Evolutionary conservation across 2,113 vertebrate genomes (phyloP), one percentile per base, ranked within the genome.

Genomic region (Pomatorhinus ruficollis): DNA sequence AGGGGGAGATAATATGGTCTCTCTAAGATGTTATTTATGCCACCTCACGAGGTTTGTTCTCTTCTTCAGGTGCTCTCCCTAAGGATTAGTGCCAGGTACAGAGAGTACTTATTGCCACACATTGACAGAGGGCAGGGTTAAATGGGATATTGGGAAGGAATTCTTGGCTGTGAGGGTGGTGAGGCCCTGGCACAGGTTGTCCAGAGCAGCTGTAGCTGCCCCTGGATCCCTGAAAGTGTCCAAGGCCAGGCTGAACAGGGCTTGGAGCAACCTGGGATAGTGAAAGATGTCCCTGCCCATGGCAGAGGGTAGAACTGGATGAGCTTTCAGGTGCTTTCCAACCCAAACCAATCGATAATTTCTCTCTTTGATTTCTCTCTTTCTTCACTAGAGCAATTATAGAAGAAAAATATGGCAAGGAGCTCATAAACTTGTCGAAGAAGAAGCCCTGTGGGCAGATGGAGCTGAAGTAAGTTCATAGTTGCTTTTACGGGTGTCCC

Each of bases 321-420:
- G 44, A 25, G 4, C 6, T 52, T 44, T 25, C 3, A 31, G 7
- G 11, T 42, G 13, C 14, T 27, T 52, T 77, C 5, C 45, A 77
- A 28, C 2, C 9, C 9, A 77, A 77, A 60, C 33, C 37, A 23
- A 18, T 12, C 0, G 2, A 23, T 37, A 4, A 33, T 44, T 69
- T 4, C 4, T 52, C 16, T 42, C 21, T 50, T 1, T 50, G 45
- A 15, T 44, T 42, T 81, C 70, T 75, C 83, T 87, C n/a, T 96
- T 45, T 96, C 52, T 44, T 69, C 52, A 24, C 89, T 81, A 99
- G 99, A 97, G 99, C 99, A 44, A 76, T 98, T 5, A 98, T 99
- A 79, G 99, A 99, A 96, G 99, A 99, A 94, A 99, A 98, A 78
- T 99, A 99, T 5, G 99, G 99, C 71, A 99, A 99, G 97, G 99